phyloP scores from a whole-genome alignment of 2,113 vertebrate species.

The Accipiter virgatus region DNA sequence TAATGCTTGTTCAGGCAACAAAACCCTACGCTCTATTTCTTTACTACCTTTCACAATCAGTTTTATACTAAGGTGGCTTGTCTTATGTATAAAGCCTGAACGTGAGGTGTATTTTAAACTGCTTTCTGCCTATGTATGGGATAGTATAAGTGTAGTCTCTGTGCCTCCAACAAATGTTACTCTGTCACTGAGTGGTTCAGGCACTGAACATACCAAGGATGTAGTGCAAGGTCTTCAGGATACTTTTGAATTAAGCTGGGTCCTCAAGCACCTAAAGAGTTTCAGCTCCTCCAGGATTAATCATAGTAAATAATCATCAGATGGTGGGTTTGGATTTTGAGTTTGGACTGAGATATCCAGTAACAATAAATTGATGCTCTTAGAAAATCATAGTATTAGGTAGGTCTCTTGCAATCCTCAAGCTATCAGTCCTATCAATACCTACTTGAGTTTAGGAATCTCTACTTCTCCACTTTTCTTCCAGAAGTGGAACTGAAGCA shows the following conservation, averaged over 20 bases:
- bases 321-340: not conserved
- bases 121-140: not conserved
- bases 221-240: not conserved
- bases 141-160: not conserved
- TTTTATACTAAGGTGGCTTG: not conserved
- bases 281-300: not conserved
- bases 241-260: not conserved
- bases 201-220: fast-evolving
- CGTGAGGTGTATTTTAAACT: not conserved
- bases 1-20: not conserved
- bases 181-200: not conserved
- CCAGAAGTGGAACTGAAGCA: not conserved
- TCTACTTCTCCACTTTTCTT: not conserved
- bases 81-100: not conserved
- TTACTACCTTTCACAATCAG: not conserved
- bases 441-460: not conserved
- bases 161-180: not conserved
- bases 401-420: not conserved
- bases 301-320: not conserved
- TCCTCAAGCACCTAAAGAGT: not conserved
- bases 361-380: not conserved
- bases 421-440: not conserved
- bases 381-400: not conserved
- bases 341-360: not conserved
- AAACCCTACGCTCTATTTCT: not conserved